phyloP scores from a whole-genome alignment of 2,797 vertebrate species.

The Bradypodion ventrale region DNA sequence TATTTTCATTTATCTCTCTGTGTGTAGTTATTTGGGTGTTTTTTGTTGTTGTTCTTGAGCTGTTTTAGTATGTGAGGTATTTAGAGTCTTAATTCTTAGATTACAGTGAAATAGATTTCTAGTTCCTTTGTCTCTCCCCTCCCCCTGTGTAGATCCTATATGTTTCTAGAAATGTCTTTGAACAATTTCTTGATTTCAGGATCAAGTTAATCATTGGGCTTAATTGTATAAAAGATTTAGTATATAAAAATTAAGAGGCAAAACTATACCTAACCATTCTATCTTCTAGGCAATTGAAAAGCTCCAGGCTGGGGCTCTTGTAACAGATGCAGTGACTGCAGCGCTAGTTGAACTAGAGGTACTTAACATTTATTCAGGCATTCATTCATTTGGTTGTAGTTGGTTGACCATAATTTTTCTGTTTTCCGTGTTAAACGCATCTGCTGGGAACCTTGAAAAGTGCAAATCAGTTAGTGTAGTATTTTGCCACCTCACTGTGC shows the following conservation, averaged over 20 bases:
- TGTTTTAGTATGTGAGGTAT: neutral
- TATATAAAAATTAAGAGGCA: constrained; percentile 16
- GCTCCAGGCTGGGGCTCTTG: constrained; percentile 92
- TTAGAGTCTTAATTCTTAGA: too few species aligned
- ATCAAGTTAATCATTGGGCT: neutral
- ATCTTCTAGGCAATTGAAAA: constrained; percentile 91
- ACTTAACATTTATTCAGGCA: constrained; percentile 52
- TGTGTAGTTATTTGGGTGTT: neutral
- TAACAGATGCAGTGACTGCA: constrained; percentile 94
- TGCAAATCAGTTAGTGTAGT: neutral
- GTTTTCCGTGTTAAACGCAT: neutral
- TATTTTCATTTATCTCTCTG: neutral
- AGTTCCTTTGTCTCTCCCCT: neutral
- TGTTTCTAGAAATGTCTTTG: neutral
- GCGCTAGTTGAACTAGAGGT: constrained; percentile 98
- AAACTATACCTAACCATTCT: constrained; percentile 57
- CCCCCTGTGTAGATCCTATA: neutral
- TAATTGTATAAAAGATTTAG: neutral
- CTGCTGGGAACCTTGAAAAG: neutral
- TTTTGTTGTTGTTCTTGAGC: neutral
- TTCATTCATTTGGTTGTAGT: neutral
- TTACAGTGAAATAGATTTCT: neutral
- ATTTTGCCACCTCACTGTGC: neutral
- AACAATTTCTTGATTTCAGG: neutral
- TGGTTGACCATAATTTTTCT: constrained; percentile 9